Conservation (phyloP, 2,113 vertebrate genomes). For the Cephalopholis sonnerati region DNA sequence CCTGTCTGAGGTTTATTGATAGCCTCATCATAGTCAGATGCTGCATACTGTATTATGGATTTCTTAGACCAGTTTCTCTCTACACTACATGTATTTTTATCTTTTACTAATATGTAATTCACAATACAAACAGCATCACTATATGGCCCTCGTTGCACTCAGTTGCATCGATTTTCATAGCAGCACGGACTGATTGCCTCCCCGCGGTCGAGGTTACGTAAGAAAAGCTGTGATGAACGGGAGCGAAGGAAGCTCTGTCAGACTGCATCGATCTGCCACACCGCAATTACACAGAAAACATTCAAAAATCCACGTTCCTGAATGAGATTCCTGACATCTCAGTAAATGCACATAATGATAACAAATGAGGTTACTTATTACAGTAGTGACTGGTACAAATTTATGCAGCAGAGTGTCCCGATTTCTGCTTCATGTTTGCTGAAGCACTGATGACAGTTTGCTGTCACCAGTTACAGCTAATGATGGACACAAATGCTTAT, state of each 20-base stretch:
- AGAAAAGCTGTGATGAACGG: constrained; percentile 59
- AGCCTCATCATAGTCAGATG: not conserved
- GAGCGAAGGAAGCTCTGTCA: constrained; percentile 35
- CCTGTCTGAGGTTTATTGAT: not conserved
- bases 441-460: not conserved
- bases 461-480: not conserved
- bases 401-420: not conserved
- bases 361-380: constrained; percentile 31
- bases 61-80: not conserved
- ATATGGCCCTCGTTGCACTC: constrained; percentile 44
- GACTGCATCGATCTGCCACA: constrained; percentile 42
- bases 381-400: not conserved
- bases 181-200: constrained; percentile 49
- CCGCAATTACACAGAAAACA: constrained; percentile 34
- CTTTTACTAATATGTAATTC: constrained; percentile 15
- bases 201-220: constrained; percentile 56
- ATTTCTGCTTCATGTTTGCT: not conserved
- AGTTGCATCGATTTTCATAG: constrained; percentile 57
- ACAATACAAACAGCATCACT: constrained; percentile 45
- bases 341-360: constrained; percentile 28
- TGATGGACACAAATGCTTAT: not conserved
- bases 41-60: not conserved
- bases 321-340: constrained; percentile 45
- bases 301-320: constrained; percentile 8
- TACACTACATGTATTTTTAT: not conserved